Conservation (phyloP, 2,797 vertebrate genomes). For the Galago senegalensis region DNA sequence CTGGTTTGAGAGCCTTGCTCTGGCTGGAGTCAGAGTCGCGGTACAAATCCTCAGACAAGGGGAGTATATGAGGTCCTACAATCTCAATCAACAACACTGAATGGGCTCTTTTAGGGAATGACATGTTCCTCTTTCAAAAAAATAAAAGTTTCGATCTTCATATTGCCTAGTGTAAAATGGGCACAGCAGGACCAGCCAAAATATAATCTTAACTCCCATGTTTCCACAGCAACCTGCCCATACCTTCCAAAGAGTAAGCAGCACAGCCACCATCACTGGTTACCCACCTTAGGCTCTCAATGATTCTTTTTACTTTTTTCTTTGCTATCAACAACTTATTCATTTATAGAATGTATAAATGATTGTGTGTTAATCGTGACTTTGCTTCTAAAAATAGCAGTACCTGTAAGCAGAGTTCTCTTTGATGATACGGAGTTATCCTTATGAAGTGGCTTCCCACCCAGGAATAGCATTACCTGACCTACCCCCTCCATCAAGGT, state of each 20-base stretch:
- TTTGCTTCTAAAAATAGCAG: neutral
- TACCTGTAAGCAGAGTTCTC: neutral
- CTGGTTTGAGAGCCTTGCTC: neutral
- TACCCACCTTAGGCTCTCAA: neutral
- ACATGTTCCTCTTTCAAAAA: neutral
- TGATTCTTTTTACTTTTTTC: neutral
- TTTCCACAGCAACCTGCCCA: neutral
- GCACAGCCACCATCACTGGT: rapidly evolving
- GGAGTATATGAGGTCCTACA: neutral
- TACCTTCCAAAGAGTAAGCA: neutral
- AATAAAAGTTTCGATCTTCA: neutral
- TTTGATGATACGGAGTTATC: neutral
- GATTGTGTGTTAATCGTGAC: neutral
- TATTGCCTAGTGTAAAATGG: slow-evolving; percentile 15
- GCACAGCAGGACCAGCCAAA: neutral
- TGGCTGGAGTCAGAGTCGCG: neutral
- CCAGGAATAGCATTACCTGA: neutral
- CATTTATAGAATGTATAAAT: neutral
- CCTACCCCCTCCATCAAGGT: neutral
- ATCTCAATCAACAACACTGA: neutral
- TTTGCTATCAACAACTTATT: neutral
- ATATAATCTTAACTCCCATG: neutral
- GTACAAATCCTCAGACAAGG: neutral
- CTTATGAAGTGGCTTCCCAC: neutral
- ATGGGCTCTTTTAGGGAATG: neutral